Percentiles rank a stretch among this genome's conserved stretches.
These are phyloP conservation scores for Microcebus jonahi DNA, from an alignment of 2,113 vertebrate species.

Conservation along the genomic window DNA sequence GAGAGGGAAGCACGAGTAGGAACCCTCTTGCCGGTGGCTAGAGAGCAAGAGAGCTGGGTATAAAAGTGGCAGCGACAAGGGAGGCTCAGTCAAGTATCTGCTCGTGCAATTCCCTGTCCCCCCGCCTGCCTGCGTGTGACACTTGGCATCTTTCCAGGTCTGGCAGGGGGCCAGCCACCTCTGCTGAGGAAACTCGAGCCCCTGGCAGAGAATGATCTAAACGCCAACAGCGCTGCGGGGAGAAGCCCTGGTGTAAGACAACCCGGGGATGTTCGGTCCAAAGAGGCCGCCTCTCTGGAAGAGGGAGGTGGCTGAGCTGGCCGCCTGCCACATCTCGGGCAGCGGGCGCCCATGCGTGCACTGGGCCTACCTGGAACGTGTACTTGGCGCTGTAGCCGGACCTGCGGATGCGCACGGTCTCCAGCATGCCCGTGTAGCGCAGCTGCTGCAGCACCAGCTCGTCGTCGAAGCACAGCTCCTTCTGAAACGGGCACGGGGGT, in stretches of 20 bases:
- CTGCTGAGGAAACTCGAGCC: background rate
- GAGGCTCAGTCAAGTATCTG: background rate
- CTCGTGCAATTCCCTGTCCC: background rate
- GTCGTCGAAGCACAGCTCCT: conserved; percentile 95
- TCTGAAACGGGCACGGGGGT: conserved; percentile 82
- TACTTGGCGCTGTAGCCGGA: conserved; percentile 99
- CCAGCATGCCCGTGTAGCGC: conserved; percentile 98
- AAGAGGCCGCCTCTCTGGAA: background rate
- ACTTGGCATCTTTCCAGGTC: background rate
- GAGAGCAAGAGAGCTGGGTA: background rate
- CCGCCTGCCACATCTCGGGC: fast-evolving
- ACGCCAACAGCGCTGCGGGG: background rate
- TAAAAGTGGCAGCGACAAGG: background rate
- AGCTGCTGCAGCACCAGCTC: conserved; percentile 95
- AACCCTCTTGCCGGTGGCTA: background rate
- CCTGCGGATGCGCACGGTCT: conserved; percentile 96
- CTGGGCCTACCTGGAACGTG: conserved; percentile 91
- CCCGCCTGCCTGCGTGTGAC: background rate
- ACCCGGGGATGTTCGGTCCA: no score
- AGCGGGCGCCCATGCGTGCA: fast-evolving
- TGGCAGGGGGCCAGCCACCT: background rate
- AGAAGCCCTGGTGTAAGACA: no score
- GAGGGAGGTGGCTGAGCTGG: background rate
- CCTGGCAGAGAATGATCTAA: background rate
- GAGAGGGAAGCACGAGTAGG: background rate